Percentiles rank a stretch among this genome's conserved stretches.
phyloP scores from a whole-genome alignment of 2,113 vertebrate species.

The Natator depressus region DNA sequence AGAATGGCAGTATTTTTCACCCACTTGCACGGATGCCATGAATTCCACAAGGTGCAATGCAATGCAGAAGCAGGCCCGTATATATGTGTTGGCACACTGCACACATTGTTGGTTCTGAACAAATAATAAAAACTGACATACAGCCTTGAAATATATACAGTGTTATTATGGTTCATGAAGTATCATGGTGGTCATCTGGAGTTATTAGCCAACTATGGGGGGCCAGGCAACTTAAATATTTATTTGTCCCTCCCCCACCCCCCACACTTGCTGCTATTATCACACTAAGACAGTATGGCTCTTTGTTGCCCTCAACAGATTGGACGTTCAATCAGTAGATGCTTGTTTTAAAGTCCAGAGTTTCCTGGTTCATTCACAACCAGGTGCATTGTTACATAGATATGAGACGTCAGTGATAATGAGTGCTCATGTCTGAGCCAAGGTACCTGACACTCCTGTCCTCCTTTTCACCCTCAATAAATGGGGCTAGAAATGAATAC shows the following conservation, averaged over 20 bases:
- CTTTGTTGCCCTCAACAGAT: background rate
- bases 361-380: background rate
- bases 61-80: background rate
- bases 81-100: fast-evolving
- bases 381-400: background rate
- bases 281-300: background rate
- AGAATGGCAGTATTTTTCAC: background rate
- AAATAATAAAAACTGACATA: background rate
- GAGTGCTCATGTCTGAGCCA: background rate
- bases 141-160: background rate
- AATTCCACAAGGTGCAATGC: background rate
- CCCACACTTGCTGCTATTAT: background rate
- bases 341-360: background rate
- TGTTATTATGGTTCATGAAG: background rate
- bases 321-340: background rate
- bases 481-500: background rate
- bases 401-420: background rate
- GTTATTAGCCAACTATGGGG: background rate
- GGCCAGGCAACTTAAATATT: background rate
- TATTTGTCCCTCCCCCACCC: background rate
- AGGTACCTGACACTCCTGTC: background rate
- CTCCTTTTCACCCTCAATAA: background rate
- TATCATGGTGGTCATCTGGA: background rate
- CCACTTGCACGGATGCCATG: fast-evolving
- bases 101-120: fast-evolving